These are phyloP conservation scores for Dendrolimus kikuchii DNA, from an alignment of 1,140 invertebrate genomes.

Conservation along the genomic window DNA sequence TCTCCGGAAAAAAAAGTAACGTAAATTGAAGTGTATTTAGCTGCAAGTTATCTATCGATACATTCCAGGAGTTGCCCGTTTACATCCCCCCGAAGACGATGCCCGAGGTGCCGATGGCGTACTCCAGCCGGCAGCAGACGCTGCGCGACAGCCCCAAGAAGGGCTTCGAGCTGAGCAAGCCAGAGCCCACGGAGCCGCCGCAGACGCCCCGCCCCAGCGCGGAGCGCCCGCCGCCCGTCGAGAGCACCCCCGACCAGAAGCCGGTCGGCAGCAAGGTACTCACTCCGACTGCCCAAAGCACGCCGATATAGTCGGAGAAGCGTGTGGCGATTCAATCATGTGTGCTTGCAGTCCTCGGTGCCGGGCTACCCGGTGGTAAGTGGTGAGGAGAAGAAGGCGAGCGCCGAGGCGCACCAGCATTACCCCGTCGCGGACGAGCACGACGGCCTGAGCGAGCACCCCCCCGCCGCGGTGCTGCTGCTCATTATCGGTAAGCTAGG, in stretches of 20 bases:
- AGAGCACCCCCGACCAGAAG: neutral
- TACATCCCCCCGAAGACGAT: constrained; percentile 46
- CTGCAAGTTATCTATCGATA: too few species aligned
- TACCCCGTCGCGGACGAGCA: constrained; percentile 47
- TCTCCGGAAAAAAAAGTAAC: too few species aligned
- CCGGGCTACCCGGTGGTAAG: constrained; percentile 6
- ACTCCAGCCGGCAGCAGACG: constrained; percentile 38
- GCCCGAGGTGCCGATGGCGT: constrained; percentile 47
- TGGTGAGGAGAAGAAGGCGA: constrained; percentile 10
- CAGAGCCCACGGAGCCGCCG: constrained; percentile 4
- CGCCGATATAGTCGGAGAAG: neutral
- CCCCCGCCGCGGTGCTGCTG: constrained; percentile 88
- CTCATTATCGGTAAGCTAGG: constrained; percentile 80
- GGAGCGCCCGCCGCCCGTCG: constrained; percentile 14
- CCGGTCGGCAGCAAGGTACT: neutral
- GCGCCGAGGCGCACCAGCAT: constrained; percentile 17
- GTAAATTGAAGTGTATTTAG: too few species aligned
- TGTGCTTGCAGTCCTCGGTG: constrained; percentile 2
- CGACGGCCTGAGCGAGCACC: constrained; percentile 77
- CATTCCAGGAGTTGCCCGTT: constrained; percentile 31
- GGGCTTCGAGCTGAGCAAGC: constrained; percentile 38
- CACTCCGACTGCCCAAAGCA: neutral
- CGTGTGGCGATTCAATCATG: neutral
- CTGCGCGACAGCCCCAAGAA: constrained; percentile 56
- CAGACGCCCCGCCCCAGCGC: constrained; percentile 12